A percentile compares a stretch with the other conserved stretches of the same genome.
Conservation (phyloP, 2,797 vertebrate genomes). For the Rhynchotus rufescens region DNA sequence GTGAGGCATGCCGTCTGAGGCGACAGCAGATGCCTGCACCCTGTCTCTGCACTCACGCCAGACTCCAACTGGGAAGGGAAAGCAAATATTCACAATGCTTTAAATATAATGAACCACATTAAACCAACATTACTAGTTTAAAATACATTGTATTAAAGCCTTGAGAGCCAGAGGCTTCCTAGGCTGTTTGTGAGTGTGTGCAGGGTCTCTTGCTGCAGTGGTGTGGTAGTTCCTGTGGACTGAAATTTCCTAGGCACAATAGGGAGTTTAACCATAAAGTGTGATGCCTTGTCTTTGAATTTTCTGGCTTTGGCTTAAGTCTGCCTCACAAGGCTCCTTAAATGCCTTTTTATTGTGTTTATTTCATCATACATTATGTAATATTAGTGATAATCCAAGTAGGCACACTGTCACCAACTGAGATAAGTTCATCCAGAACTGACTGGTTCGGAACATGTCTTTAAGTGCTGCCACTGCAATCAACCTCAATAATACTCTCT, state of each 20-base stretch:
- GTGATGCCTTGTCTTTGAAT: slow-evolving; percentile 4
- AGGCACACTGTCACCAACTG: not conserved
- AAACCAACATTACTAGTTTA: not conserved
- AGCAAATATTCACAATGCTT: not conserved
- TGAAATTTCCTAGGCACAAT: slow-evolving; percentile 13
- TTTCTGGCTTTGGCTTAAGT: slow-evolving; percentile 6
- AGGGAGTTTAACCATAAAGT: not conserved
- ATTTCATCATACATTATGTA: not conserved
- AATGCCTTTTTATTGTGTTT: not conserved
- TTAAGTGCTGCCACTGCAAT: not conserved
- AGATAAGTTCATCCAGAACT: not conserved
- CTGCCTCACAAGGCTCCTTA: not conserved
- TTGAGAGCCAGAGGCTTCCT: not conserved
- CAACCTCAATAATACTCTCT: not conserved
- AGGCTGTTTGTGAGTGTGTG: not conserved
- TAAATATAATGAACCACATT: not conserved
- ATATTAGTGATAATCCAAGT: not conserved
- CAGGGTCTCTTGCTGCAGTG: not conserved
- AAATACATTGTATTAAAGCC: not conserved
- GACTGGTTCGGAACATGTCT: not conserved
- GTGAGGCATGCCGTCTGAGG: not conserved
- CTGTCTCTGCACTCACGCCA: not conserved
- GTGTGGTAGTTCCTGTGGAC: not conserved
- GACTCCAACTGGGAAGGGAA: not conserved
- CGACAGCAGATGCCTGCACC: not conserved